These are phyloP conservation scores for Salvelinus namaycush DNA, from an alignment of 2,113 vertebrate genomes.

Conservation along the genomic window DNA sequence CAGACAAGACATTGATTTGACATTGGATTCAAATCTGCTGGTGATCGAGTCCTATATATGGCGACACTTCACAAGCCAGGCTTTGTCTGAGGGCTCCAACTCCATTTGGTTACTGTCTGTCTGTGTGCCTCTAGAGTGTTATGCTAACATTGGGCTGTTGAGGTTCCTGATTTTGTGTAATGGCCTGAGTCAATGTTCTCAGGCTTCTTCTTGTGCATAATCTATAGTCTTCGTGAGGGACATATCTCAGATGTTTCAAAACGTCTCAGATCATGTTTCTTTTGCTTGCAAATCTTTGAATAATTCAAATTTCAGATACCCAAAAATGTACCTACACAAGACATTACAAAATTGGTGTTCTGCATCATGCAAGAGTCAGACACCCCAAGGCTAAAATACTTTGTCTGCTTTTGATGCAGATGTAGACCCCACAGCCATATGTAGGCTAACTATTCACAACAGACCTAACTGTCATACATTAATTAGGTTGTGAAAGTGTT, in stretches of 20 bases:
- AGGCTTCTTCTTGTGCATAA: background rate
- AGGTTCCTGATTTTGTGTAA: slow-evolving; percentile 51
- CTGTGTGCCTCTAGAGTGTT: slow-evolving; percentile 42
- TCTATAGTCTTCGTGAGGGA: background rate
- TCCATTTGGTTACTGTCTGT: slow-evolving; percentile 45
- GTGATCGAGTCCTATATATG: background rate
- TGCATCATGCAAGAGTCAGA: no score
- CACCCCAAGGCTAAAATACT: no score
- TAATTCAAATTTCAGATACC: background rate
- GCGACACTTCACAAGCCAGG: background rate
- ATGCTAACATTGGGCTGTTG: slow-evolving; percentile 55
- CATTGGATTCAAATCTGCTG: slow-evolving; percentile 8
- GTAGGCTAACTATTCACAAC: no score
- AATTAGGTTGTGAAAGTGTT: background rate
- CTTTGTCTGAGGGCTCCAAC: slow-evolving; percentile 14
- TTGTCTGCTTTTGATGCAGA: no score
- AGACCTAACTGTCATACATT: background rate
- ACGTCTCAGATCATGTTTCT: background rate
- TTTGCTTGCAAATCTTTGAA: background rate
- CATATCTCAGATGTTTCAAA: background rate
- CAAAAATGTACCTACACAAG: no score
- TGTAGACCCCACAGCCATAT: no score
- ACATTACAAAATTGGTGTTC: no score
- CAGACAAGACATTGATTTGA: no score
- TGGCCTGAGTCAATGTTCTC: background rate